Evolutionary conservation across 2,888 invertebrate genomes (phyloP), one percentile per base, ranked within the genome.

Genomic region (Pandemis heparana): DNA sequence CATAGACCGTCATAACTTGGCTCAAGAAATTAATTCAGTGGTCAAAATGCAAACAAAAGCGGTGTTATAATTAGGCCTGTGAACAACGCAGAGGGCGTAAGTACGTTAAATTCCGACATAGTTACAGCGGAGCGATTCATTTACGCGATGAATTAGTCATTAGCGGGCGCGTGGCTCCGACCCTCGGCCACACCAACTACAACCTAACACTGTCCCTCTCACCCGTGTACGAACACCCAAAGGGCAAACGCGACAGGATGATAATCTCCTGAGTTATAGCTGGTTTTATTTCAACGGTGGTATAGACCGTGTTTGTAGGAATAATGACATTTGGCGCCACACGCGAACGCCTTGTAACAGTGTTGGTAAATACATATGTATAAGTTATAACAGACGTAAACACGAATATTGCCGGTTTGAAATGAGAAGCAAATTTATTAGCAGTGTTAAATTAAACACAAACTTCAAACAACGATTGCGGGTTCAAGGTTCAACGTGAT

Each of bases 141-240:
- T 83, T 79, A 78, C 77, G 72, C 78, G 76, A 76, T 76, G 78
- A 79, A 81, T 82, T 80, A 80, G 79, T 81, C 78, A 81, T 81
- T 79, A 79, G 79, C 72, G 76, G 75, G 74, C 68, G 68, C 68
- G 72, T 68, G 48, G 66, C 66, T 41, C 48, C 56, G 23, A 23
- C 56, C 56, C 56, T 56, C 56, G 23, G 9, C 56, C 56, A 12
- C 5, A 8, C 56, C 56, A 23, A 56, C 56, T 53, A 53, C 56
- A 10, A 23, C 59, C 56, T 66, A 67, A 32, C n/a, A 23, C 72
- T 48, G 23, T 64, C 74, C 65, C 60, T 43, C 59, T 74, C 70
- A 41, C 63, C 41, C 39, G 23, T 7, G 18, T 61, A 41, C 23
- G 14, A 43, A 51, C 48, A 51, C 4, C 41, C 10, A 62, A 9